phyloP scores from a whole-genome alignment of 2,797 vertebrate genomes.

The Amazona ochrocephala region DNA sequence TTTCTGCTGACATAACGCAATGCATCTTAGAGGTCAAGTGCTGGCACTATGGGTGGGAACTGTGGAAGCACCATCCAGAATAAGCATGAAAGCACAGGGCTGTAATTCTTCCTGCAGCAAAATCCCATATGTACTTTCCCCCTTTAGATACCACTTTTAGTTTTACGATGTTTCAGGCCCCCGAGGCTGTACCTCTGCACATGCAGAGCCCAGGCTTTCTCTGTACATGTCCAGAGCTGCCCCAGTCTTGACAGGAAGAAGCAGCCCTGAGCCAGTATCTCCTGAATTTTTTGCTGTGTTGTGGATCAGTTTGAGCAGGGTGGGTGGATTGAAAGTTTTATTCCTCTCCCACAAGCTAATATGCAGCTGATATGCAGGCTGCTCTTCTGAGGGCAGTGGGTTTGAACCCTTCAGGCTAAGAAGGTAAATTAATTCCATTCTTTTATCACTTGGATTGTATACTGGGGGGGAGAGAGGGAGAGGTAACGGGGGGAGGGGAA shows the following conservation, averaged over 20 bases:
- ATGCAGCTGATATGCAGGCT: background rate
- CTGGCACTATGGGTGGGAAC: rapidly evolving
- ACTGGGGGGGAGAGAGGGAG: background rate
- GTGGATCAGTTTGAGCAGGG: background rate
- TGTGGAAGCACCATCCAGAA: background rate
- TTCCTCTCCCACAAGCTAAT: background rate
- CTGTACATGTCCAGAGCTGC: slow-evolving; percentile 36
- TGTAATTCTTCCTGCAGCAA: background rate
- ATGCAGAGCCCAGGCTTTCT: background rate
- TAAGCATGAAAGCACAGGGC: background rate
- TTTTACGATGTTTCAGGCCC: background rate
- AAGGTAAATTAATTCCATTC: background rate
- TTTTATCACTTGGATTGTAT: background rate
- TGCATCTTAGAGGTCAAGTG: background rate
- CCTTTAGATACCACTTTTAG: background rate
- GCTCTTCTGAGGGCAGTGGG: background rate
- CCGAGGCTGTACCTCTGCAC: background rate
- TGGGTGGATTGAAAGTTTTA: slow-evolving; percentile 1
- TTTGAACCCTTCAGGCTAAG: background rate
- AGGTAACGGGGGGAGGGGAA: background rate
- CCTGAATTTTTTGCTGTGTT: background rate
- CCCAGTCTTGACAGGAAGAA: background rate
- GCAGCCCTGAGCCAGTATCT: background rate
- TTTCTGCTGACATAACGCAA: background rate
- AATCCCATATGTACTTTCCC: background rate